Conservation (phyloP, 2,113 vertebrate species). For the Oenanthe oenanthe region DNA sequence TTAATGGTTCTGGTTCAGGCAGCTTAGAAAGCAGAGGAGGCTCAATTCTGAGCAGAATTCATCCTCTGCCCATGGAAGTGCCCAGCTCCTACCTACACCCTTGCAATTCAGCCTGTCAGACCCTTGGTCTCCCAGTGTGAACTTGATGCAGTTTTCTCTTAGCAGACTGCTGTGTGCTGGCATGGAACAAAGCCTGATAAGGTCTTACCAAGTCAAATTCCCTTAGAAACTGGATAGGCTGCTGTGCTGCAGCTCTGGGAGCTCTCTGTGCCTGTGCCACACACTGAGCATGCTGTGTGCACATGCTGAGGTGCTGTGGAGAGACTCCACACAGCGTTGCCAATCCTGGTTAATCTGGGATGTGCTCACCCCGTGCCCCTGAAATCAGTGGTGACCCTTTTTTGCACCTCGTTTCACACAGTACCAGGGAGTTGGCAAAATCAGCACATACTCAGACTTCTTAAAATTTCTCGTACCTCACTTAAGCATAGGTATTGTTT, state of each 20-base stretch:
- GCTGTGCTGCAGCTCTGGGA: background rate
- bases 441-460: background rate
- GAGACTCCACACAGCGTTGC: background rate
- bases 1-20: too few relatives aligned
- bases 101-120: background rate
- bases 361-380: background rate
- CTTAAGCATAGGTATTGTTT: background rate
- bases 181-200: background rate
- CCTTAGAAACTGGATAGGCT: background rate
- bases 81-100: background rate
- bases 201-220: background rate
- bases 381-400: background rate
- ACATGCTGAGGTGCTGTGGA: rapidly evolving
- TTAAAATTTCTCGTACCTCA: background rate
- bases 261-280: too few relatives aligned
- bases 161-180: background rate
- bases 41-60: background rate
- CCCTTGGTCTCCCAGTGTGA: background rate
- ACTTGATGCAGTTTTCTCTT: background rate
- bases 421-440: background rate
- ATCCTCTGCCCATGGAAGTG: background rate
- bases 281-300: rapidly evolving
- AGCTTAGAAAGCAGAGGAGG: background rate
- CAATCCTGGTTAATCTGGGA: background rate
- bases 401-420: rapidly evolving